phyloP scores from a whole-genome alignment of 2,888 invertebrate species.

The Archaeoteleia sp. region DNA sequence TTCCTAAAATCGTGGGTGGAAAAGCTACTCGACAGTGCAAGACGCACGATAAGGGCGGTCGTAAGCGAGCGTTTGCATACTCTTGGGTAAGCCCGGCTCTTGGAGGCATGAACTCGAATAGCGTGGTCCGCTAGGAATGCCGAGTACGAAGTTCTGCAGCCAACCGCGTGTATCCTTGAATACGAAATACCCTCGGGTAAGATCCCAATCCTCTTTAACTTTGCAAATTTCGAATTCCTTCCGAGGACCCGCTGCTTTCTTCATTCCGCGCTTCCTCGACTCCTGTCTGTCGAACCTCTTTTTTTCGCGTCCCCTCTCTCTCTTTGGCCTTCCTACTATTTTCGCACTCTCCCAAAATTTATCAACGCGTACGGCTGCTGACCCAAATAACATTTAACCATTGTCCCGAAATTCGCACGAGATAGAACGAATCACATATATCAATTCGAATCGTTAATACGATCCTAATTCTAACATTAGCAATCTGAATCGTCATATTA shows the following conservation, averaged over 20 bases:
- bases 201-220: constrained; percentile 60
- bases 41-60: constrained; percentile 50
- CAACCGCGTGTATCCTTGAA: constrained; percentile 62
- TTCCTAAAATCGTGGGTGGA: constrained; percentile 43
- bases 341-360: no score
- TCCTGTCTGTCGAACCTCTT: no score
- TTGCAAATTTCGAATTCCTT: constrained; percentile 60
- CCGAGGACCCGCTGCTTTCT: background rate
- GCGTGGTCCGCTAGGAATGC: constrained; percentile 64
- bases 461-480: no score
- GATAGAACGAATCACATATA: no score
- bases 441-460: no score
- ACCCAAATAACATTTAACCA: no score
- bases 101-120: constrained; percentile 46
- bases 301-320: no score
- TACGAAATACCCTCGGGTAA: constrained; percentile 63
- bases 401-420: no score
- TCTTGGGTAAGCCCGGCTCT: constrained; percentile 56
- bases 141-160: constrained; percentile 62
- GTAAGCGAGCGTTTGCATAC: constrained; percentile 58
- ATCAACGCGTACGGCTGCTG: no score
- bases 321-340: no score
- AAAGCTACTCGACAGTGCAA: constrained; percentile 45
- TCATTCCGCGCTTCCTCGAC: background rate
- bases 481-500: no score